Conservation (phyloP, 2,113 vertebrate species). For the Falcunculus frontatus region DNA sequence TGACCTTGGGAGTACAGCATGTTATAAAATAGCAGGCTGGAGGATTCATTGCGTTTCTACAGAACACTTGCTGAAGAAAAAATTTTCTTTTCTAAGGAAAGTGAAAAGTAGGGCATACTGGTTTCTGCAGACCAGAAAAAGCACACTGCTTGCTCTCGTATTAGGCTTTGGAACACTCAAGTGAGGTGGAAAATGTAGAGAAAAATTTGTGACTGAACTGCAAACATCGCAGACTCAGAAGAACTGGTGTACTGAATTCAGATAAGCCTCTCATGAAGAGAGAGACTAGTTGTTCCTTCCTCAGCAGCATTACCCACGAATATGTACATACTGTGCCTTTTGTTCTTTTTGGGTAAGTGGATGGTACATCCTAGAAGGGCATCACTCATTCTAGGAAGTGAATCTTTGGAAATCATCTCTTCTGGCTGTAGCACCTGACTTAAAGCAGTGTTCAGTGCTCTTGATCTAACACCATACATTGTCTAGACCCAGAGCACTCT, state of each 20-base stretch:
- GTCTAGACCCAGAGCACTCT: neutral
- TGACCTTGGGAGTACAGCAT: neutral
- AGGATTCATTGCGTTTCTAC: neutral
- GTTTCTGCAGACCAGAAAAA: conserved; percentile 24
- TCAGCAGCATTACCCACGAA: conserved; percentile 18
- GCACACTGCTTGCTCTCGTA: neutral
- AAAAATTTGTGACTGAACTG: neutral
- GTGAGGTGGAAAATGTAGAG: conserved; percentile 19
- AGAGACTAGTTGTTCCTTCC: conserved; percentile 60
- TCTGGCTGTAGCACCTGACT: neutral
- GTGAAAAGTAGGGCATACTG: conserved; percentile 25
- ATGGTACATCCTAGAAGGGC: conserved; percentile 19
- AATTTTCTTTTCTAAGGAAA: neutral
- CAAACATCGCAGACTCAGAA: neutral
- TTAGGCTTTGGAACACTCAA: conserved; percentile 7
- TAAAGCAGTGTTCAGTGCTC: neutral
- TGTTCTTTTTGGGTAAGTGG: conserved; percentile 17
- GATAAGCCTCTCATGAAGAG: conserved; percentile 26
- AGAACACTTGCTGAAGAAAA: neutral
- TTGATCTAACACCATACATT: neutral
- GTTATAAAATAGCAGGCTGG: neutral
- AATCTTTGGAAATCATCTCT: conserved; percentile 2
- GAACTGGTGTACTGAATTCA: conserved; percentile 49
- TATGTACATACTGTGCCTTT: conserved; percentile 39
- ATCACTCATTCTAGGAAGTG: conserved; percentile 1